Evolutionary conservation across 1,140 invertebrate species (phyloP).

Genomic region (Chironomus tepperi): DNA sequence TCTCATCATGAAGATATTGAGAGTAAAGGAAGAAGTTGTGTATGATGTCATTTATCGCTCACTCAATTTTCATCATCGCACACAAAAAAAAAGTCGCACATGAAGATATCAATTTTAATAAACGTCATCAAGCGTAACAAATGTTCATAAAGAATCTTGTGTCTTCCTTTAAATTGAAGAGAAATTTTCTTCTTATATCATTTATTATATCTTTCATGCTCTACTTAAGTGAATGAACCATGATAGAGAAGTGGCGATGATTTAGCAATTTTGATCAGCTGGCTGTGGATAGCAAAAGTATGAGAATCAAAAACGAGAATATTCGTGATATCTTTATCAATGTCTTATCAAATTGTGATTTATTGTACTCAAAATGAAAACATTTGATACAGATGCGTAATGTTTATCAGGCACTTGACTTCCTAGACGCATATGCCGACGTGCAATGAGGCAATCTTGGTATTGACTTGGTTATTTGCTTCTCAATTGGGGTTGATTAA

Average conservation of each 20-base stretch:
- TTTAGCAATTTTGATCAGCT: conserved; percentile 2
- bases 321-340: background rate
- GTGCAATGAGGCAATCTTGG: background rate
- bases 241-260: background rate
- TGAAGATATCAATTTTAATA: conserved; percentile 23
- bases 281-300: background rate
- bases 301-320: background rate
- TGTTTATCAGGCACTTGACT: background rate
- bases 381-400: background rate
- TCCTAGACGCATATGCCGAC: background rate
- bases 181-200: background rate
- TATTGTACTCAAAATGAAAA: conserved; percentile 7
- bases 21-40: no score
- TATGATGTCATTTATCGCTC: no score
- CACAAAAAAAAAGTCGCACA: background rate
- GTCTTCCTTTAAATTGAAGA: background rate
- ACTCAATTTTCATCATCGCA: no score
- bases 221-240: background rate
- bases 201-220: background rate
- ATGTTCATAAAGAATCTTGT: background rate
- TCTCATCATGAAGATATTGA: no score
- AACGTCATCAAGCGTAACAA: conserved; percentile 14
- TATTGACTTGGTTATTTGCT: background rate
- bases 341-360: conserved; percentile 2
- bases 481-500: no score